Conservation (phyloP, 2,888 invertebrate species). For the Falcaria lacertinaria region DNA sequence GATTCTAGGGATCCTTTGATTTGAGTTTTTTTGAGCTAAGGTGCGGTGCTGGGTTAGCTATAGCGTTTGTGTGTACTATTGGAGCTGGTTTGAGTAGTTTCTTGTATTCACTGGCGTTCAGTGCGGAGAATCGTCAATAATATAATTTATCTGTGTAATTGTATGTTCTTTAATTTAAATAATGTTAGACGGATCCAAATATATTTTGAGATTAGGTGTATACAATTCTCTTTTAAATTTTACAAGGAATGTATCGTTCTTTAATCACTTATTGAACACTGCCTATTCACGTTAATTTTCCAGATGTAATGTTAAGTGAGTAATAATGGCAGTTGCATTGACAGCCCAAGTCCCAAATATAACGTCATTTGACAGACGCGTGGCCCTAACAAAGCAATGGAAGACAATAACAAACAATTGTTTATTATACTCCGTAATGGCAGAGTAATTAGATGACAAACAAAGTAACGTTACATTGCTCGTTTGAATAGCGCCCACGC, state of each 20-base stretch:
- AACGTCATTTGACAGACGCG: slow-evolving; percentile 33
- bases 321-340: background rate
- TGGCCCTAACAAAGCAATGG: slow-evolving; percentile 31
- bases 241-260: too few species aligned
- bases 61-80: slow-evolving; percentile 4
- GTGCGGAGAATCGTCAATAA: too few species aligned
- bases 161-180: too few species aligned
- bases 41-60: slow-evolving; percentile 16
- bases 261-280: too few species aligned
- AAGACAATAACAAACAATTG: slow-evolving; percentile 28
- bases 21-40: slow-evolving; percentile 39
- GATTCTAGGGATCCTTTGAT: slow-evolving; percentile 36
- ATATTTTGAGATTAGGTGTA: too few species aligned
- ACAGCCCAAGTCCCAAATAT: background rate
- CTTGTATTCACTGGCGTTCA: background rate
- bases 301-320: too few species aligned
- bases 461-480: slow-evolving; percentile 49
- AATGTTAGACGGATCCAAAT: too few species aligned
- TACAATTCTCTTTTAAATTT: too few species aligned
- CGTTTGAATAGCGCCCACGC: slow-evolving; percentile 36
- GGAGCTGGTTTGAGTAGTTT: background rate
- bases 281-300: too few species aligned
- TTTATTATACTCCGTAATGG: slow-evolving; percentile 41
- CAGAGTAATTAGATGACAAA: slow-evolving; percentile 49
- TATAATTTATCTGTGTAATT: too few species aligned